Evolutionary conservation across 1,140 invertebrate species (phyloP), one percentile per base, ranked within the genome.

Genomic region (Plodia interpunctella): DNA sequence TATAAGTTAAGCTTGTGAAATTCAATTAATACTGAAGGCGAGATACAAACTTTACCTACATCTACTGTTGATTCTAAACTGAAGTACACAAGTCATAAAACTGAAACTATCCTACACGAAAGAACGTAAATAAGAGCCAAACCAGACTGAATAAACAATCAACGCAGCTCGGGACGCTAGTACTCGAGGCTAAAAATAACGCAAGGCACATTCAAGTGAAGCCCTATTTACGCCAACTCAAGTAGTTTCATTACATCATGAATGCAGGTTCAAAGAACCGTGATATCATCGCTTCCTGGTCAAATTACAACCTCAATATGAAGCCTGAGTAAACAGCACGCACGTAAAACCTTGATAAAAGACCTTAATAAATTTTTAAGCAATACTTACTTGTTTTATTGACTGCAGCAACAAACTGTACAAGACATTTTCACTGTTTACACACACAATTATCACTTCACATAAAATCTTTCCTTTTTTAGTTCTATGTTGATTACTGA

Each of bases 131-230:
- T 10, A 44, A 44, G 38, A 6, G 38, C 38, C 38, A 15, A 44
- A 5, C 38, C 58, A 65, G 32, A 30, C 38, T 51, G 51, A 66
- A 66, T 59, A 71, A 68, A 68, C 63, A 71, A 60, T 62, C 63
- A 50, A 52, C 59, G 55, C 57, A 51, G 56, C 59, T 53, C 55
- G 59, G 62, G 57, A 20, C 19, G 19, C 49, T 51, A 51, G 72
- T 79, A 76, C 59, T 77, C 60, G 73, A 68, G 51, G 19, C 80
- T 84, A 84, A 72, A 85, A 87, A 86, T 84, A 85, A 79, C 72
- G 62, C 66, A 60, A 51, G 68, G n/a, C n/a, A 21, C 9, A 55
- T 55, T 20, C 55, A 49, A 66, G 51, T 38, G 77, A 80, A 78
- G 70, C 73, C 77, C 68, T 76, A 79, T 51, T 44, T 30, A 65